Conservation (phyloP, 2,797 vertebrate genomes). For the Adrianichthys oophorus region DNA sequence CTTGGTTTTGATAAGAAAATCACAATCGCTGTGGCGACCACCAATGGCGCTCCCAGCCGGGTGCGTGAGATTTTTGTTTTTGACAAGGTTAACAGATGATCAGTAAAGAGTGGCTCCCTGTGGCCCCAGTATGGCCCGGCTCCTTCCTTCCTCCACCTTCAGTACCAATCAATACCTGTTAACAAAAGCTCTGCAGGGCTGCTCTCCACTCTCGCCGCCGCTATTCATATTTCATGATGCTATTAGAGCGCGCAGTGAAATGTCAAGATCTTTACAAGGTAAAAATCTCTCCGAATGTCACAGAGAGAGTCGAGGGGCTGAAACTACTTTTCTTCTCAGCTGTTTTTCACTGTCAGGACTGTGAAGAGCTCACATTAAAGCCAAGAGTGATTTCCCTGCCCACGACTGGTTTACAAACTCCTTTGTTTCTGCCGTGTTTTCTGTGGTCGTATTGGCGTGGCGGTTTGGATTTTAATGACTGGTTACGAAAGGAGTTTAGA, state of each 20-base stretch:
- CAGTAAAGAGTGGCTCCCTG: constrained; percentile 55
- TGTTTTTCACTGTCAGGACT: constrained; percentile 50
- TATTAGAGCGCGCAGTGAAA: constrained; percentile 70
- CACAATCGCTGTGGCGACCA: constrained; percentile 32
- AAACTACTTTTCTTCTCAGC: constrained; percentile 33
- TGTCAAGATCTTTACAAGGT: constrained; percentile 80
- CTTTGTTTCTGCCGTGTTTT: constrained; percentile 63
- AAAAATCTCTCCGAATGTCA: constrained; percentile 77
- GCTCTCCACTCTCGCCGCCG: constrained; percentile 45
- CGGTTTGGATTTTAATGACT: constrained; percentile 57
- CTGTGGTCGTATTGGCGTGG: constrained; percentile 49
- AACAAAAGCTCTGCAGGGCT: constrained; percentile 65
- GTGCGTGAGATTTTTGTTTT: constrained; percentile 14
- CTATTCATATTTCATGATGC: constrained; percentile 75
- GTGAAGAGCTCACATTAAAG: constrained; percentile 54
- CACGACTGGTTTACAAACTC: constrained; percentile 48
- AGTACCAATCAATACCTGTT: constrained; percentile 68
- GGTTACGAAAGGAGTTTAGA: constrained; percentile 12
- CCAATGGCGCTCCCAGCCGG: constrained; percentile 17
- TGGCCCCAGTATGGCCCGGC: constrained; percentile 1
- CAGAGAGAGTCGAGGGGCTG: constrained; percentile 31
- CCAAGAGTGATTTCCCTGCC: constrained; percentile 57
- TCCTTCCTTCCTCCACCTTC: constrained; percentile 20
- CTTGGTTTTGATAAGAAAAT: constrained; percentile 43
- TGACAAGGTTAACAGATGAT: constrained; percentile 68